phyloP scores from a whole-genome alignment of 2,797 vertebrate species.

The Pangasius macronema region DNA sequence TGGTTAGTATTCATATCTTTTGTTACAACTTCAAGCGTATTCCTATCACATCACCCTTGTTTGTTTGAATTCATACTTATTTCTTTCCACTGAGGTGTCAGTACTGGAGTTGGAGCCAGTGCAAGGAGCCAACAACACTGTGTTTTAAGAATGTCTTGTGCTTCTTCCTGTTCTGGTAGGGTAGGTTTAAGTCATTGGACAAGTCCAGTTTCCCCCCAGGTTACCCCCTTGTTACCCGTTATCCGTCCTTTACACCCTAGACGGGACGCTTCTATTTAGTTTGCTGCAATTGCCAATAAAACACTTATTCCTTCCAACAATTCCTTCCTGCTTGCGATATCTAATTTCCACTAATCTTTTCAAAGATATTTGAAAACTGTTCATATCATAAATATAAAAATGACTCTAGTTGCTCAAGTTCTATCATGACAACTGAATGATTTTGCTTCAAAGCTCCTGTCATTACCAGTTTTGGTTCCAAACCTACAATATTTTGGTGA shows the following conservation, averaged over 20 bases:
- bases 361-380: too few species aligned
- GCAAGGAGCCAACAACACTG: too few species aligned
- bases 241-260: too few species aligned
- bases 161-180: too few species aligned
- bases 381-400: neutral
- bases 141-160: neutral
- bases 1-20: too few species aligned
- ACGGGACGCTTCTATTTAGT: neutral
- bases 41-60: too few species aligned
- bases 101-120: neutral
- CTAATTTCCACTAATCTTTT: neutral
- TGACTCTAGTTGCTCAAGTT: neutral
- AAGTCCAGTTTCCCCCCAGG: too few species aligned
- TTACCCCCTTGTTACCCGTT: too few species aligned
- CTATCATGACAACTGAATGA: neutral
- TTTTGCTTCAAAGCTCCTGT: neutral
- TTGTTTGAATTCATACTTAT: too few species aligned
- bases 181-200: too few species aligned
- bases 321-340: neutral
- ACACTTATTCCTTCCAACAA: neutral
- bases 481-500: neutral
- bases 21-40: too few species aligned
- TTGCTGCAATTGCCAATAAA: neutral
- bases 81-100: too few species aligned
- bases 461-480: neutral